Evolutionary conservation across 2,113 vertebrate species (phyloP).

Genomic region (Ptilorrhoa leucosticta): DNA sequence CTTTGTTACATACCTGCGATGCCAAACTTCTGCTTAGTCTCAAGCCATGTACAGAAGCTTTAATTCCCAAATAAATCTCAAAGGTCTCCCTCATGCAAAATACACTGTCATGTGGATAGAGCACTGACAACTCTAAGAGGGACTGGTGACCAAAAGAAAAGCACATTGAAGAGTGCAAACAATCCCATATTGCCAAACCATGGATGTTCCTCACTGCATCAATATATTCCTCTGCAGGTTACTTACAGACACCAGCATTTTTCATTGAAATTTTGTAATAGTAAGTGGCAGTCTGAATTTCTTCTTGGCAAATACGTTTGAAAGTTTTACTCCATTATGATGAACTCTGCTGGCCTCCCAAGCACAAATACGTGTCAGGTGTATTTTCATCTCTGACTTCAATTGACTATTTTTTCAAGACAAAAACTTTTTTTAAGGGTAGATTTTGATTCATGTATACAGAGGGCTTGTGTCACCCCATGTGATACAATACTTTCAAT

Average conservation of each 20-base stretch:
- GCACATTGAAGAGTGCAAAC: background rate
- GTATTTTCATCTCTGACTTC: background rate
- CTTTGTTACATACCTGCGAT: background rate
- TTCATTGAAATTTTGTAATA: background rate
- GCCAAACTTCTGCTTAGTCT: background rate
- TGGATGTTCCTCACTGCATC: background rate
- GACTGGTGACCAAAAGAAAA: background rate
- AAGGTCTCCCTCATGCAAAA: background rate
- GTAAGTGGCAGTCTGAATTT: background rate
- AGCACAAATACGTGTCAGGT: background rate
- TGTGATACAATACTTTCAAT: background rate
- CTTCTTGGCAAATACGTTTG: background rate
- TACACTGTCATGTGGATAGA: background rate
- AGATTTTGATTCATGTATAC: background rate
- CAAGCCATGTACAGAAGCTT: background rate
- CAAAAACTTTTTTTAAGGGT: background rate
- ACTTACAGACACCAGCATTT: background rate
- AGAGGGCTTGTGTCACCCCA: background rate
- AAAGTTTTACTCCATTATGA: background rate
- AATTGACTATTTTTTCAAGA: background rate
- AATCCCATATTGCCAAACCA: background rate
- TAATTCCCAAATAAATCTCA: background rate
- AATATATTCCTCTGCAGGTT: background rate
- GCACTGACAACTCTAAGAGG: background rate
- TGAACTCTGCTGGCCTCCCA: background rate